Percentiles rank a stretch among this genome's conserved stretches.
phyloP scores from a whole-genome alignment of 2,113 vertebrate species.

The Nematolebias whitei region DNA sequence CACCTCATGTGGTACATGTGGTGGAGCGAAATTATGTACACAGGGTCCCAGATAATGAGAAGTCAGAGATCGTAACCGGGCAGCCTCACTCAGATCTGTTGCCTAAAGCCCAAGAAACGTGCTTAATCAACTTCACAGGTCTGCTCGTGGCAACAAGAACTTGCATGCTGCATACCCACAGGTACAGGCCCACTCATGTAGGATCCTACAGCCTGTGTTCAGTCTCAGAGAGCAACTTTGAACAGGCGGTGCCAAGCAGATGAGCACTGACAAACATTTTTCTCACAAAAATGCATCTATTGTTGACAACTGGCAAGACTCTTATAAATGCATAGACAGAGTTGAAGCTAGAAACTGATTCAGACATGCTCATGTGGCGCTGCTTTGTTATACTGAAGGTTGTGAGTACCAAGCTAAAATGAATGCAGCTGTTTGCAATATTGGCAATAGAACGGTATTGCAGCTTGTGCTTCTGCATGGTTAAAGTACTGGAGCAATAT shows the following conservation, averaged over 20 bases:
- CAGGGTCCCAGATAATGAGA: slow-evolving; percentile 65
- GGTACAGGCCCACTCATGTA: slow-evolving; percentile 69
- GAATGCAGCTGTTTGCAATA: too few relatives aligned
- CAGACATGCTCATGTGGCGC: background rate
- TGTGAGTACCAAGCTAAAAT: too few relatives aligned
- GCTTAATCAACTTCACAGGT: slow-evolving; percentile 40
- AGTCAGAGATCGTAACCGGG: slow-evolving; percentile 22
- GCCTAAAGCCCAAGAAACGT: slow-evolving; percentile 64
- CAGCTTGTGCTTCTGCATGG: too few relatives aligned
- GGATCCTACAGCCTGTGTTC: background rate
- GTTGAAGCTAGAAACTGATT: background rate
- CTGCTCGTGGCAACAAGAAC: slow-evolving; percentile 52
- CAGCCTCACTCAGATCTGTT: slow-evolving; percentile 39
- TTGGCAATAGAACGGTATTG: too few relatives aligned
- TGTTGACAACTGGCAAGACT: background rate
- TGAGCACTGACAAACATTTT: background rate
- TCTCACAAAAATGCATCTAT: background rate
- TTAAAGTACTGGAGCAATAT: too few relatives aligned
- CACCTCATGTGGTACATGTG: too few relatives aligned
- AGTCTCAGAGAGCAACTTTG: background rate
- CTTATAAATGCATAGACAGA: background rate
- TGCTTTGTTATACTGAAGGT: too few relatives aligned
- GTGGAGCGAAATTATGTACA: too few relatives aligned
- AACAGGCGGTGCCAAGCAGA: background rate
- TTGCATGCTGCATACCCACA: slow-evolving; percentile 42